phyloP scores from a whole-genome alignment of 2,797 vertebrate species.

The Crocodylus rhombifer region DNA sequence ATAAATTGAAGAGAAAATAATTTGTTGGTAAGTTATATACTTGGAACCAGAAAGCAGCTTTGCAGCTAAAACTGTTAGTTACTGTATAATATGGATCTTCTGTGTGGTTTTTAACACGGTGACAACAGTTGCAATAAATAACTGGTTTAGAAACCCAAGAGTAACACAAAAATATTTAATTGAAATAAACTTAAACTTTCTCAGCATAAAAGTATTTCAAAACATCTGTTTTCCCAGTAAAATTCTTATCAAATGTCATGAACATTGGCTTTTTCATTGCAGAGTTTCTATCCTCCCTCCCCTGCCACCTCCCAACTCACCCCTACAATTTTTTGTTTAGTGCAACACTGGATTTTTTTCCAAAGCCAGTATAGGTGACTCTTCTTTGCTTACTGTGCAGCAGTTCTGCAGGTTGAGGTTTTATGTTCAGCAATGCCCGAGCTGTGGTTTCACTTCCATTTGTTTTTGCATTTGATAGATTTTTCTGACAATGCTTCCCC shows the following conservation, averaged over 20 bases:
- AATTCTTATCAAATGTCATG: neutral
- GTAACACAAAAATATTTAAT: neutral
- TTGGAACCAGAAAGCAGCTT: neutral
- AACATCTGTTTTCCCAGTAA: neutral
- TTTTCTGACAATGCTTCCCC: neutral
- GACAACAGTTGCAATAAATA: neutral
- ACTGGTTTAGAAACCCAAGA: neutral
- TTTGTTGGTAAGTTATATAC: neutral
- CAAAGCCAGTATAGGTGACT: neutral
- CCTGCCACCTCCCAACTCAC: neutral
- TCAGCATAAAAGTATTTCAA: neutral
- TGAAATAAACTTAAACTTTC: neutral
- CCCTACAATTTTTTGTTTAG: neutral
- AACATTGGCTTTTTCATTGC: neutral
- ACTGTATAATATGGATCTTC: neutral
- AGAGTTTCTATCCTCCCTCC: neutral
- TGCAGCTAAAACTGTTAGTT: neutral
- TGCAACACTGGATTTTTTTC: neutral
- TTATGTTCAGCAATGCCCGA: neutral
- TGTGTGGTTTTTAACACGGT: neutral
- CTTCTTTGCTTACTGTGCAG: neutral
- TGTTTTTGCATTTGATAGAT: neutral
- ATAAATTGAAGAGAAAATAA: neutral
- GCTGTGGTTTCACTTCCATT: neutral
- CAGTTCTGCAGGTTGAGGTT: neutral